A percentile compares a stretch with the other conserved stretches of the same genome.
phyloP scores from a whole-genome alignment of 1,140 invertebrate species.

The Eubasilissa regina region DNA sequence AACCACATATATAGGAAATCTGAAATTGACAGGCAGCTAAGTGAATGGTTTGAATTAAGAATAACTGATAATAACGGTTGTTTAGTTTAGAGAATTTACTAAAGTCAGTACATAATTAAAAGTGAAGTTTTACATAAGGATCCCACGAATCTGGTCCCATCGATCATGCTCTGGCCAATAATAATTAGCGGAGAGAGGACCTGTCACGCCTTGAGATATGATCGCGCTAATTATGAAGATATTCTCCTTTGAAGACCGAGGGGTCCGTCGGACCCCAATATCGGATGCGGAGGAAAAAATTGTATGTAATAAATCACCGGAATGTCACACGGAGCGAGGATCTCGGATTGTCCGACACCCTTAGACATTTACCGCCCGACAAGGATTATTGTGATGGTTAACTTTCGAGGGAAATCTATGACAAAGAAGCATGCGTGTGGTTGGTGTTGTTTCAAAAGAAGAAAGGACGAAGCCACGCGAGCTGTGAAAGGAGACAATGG shows the following conservation, averaged over 20 bases:
- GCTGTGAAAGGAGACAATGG: constrained; percentile 25
- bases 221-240: constrained; percentile 39
- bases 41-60: too few relatives aligned
- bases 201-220: constrained; percentile 36
- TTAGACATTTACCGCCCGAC: constrained; percentile 22
- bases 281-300: constrained; percentile 10
- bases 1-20: too few relatives aligned
- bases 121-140: background rate
- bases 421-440: constrained; percentile 36
- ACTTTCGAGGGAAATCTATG: constrained; percentile 19
- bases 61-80: too few relatives aligned
- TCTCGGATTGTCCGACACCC: constrained; percentile 24
- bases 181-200: constrained; percentile 29
- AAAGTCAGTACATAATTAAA: background rate
- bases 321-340: constrained; percentile 18
- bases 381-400: constrained; percentile 16
- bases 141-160: constrained; percentile 5
- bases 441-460: constrained; percentile 24
- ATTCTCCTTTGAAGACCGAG: constrained; percentile 10
- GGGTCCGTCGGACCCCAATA: constrained; percentile 17
- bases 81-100: too few relatives aligned
- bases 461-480: constrained; percentile 25
- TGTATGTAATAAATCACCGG: constrained; percentile 13
- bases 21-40: too few relatives aligned
- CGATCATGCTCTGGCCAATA: constrained; percentile 22